These are phyloP conservation scores for Dryocosmus kuriphilus DNA, from an alignment of 2,888 invertebrate species.

Conservation along the genomic window DNA sequence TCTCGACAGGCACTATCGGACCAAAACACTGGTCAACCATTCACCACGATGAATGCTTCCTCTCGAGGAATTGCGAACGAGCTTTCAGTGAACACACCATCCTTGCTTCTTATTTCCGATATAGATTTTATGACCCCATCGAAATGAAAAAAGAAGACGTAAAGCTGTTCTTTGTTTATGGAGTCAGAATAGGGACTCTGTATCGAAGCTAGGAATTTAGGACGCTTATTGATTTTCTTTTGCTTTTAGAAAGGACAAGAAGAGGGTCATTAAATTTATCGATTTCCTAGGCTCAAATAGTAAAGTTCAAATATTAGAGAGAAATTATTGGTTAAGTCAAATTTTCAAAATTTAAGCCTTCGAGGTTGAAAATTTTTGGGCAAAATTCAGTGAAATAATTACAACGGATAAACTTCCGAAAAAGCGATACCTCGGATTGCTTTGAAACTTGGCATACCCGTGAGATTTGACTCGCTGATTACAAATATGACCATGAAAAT, in stretches of 20 bases:
- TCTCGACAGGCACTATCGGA: conserved; percentile 44
- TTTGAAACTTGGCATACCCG: too few relatives aligned
- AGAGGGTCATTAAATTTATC: not conserved
- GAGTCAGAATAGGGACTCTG: conserved; percentile 7
- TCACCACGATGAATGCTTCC: conserved; percentile 48
- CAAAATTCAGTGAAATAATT: too few relatives aligned
- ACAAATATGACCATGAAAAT: too few relatives aligned
- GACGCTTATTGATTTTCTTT: conserved; percentile 21
- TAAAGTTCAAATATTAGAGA: not conserved
- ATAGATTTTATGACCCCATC: not conserved
- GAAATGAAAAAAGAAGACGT: not conserved
- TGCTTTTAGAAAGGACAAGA: not conserved
- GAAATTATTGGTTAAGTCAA: not conserved
- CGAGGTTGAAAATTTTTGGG: too few relatives aligned
- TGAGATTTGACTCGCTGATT: too few relatives aligned
- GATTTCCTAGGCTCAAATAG: not conserved
- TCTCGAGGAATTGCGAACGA: conserved; percentile 22
- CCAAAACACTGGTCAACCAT: conserved; percentile 46
- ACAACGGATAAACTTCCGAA: too few relatives aligned
- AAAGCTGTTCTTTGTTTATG: conserved; percentile 7
- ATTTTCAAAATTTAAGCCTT: too few relatives aligned
- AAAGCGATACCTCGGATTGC: too few relatives aligned
- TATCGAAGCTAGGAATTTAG: not conserved
- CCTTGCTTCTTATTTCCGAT: conserved; percentile 13
- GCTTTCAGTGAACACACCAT: not conserved